Conservation (phyloP, 2,797 vertebrate genomes). For the Buceros bicornis region DNA sequence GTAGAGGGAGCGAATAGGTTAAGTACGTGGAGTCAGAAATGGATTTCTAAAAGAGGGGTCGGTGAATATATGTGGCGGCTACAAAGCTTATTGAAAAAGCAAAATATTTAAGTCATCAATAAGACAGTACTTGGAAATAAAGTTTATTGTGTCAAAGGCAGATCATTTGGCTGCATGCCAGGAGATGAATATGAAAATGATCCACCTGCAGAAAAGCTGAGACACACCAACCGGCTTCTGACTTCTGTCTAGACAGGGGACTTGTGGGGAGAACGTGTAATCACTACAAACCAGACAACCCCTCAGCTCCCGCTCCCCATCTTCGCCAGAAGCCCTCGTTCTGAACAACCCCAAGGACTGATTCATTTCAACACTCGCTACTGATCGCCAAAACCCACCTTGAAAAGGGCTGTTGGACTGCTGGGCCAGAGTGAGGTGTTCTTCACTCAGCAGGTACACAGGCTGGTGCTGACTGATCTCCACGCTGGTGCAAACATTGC, state of each 20-base stretch:
- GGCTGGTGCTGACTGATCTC: slow-evolving; percentile 99
- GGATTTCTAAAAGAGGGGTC: neutral
- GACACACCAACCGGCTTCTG: neutral
- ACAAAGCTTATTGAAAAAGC: neutral
- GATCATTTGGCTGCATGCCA: neutral
- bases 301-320: neutral
- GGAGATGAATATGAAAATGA: neutral
- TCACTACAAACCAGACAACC: neutral
- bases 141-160: neutral
- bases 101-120: neutral
- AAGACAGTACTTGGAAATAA: neutral
- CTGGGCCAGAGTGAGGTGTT: slow-evolving; percentile 94
- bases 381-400: slow-evolving; percentile 81
- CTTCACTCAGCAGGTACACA: slow-evolving; percentile 94
- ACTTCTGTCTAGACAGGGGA: neutral
- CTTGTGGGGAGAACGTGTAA: neutral
- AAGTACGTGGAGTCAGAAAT: neutral
- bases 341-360: neutral
- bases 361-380: accelerated
- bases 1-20: neutral
- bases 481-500: slow-evolving; percentile 98
- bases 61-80: neutral
- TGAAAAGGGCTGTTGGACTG: slow-evolving; percentile 96
- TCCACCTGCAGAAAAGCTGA: neutral
- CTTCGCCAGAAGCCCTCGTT: neutral